Evolutionary conservation across 2,113 vertebrate species (phyloP), one percentile per base, ranked within the genome.

Genomic region (Pollimyrus isidori): DNA sequence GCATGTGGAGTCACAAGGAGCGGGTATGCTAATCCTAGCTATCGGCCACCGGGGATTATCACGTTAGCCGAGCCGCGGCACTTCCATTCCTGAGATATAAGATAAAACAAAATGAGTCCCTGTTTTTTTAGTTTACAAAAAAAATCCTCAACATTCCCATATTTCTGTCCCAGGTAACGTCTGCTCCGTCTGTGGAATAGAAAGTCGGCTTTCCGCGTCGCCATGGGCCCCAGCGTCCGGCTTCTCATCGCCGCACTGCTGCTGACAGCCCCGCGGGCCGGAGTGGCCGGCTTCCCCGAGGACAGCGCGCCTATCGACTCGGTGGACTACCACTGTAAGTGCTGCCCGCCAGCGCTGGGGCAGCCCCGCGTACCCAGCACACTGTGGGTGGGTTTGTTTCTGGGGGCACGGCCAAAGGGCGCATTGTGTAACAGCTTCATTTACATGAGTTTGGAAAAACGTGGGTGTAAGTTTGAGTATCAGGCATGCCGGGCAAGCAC

Each of bases 291-390:
- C 94, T 99, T 99, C 94, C 98, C 98, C 0, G 98, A 99, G 91
- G 98, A 99, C 17, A 95, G 94, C 39, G 93, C 96, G 4, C 97
- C 98, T 73, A 96, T 99, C 0, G 97, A 98, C 10, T 90, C 96
- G 3, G 96, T 99, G 15, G 98, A 98, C 90, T 96, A 97, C 90
- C 97, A 98, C 94, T 98, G 98, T 99, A 93, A 99, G 98, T 97
- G n/a, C 89, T 49, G 45, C 26, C 53, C 80, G 23, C 53, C 10
- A 19, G 3, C 1, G 23, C 48, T 1, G 49, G n/a, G 10, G 48
- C n/a, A 49, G 48, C 11, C 23, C n/a, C 9, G 15, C 35, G 4
- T 2, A 17, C 49, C 2, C 10, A 1, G 49, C 23, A 19, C 26
- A n/a, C 30, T 7, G 35, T 6, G 73, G 15, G 35, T 6, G 73